Evolutionary conservation across 2,888 invertebrate genomes (phyloP).

Genomic region (Blastobasis lacticolella): DNA sequence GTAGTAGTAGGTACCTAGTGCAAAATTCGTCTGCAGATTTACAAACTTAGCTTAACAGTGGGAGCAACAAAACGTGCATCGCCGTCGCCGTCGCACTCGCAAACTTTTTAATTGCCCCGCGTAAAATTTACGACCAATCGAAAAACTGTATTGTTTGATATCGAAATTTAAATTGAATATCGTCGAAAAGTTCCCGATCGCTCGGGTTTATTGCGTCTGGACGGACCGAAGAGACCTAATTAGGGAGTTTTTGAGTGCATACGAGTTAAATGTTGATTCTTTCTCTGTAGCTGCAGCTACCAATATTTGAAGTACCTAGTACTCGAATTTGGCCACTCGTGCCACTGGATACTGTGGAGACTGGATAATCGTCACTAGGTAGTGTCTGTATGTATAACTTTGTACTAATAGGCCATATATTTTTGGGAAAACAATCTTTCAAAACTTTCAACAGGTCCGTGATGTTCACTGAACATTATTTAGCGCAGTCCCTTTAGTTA

Average conservation of each 20-base stretch:
- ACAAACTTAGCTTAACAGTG: neutral
- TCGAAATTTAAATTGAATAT: conserved; percentile 23
- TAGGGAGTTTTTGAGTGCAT: conserved; percentile 38
- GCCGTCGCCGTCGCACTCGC: conserved; percentile 12
- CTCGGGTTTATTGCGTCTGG: conserved; percentile 40
- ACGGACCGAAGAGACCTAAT: conserved; percentile 30
- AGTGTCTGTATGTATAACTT: no score
- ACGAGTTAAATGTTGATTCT: conserved; percentile 9
- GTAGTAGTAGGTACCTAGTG: no score
- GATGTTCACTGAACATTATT: no score
- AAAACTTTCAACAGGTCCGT: no score
- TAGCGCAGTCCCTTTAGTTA: no score
- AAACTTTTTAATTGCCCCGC: conserved; percentile 68
- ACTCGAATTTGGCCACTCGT: no score
- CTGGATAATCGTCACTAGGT: no score
- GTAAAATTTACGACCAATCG: conserved; percentile 54
- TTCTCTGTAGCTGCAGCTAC: no score
- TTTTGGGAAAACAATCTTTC: no score
- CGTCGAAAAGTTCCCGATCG: conserved; percentile 37
- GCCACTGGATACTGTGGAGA: no score
- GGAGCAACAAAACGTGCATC: conserved; percentile 3
- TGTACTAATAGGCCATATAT: no score
- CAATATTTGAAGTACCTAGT: no score
- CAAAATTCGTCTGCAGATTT: neutral
- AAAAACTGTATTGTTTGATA: conserved; percentile 61